Evolutionary conservation across 1,140 invertebrate genomes (phyloP).

Genomic region (Dolichoris vasculosae): DNA sequence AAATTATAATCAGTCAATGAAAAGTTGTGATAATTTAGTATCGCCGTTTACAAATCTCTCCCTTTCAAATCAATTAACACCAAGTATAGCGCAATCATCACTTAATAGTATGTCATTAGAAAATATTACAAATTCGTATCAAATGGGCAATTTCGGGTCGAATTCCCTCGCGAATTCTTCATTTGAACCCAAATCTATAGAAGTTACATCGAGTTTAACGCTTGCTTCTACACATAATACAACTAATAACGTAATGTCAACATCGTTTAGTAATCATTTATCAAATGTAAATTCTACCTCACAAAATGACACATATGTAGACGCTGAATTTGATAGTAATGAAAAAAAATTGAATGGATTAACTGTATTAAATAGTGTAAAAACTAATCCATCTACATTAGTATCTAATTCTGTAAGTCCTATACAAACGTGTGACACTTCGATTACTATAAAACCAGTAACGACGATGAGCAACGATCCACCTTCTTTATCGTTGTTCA

Average conservation of each 20-base stretch:
- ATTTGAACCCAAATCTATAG: slow-evolving; percentile 54
- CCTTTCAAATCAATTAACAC: slow-evolving; percentile 41
- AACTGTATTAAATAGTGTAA: slow-evolving; percentile 17
- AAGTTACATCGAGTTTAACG: slow-evolving; percentile 55
- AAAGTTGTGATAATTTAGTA: slow-evolving; percentile 58
- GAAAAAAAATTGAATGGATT: slow-evolving; percentile 22
- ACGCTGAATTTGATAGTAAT: slow-evolving; percentile 16
- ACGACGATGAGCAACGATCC: slow-evolving; percentile 34
- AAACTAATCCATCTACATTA: slow-evolving; percentile 9
- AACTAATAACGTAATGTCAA: slow-evolving; percentile 65
- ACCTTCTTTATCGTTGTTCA: slow-evolving; percentile 57
- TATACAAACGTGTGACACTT: slow-evolving; percentile 18
- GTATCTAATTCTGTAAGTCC: background rate
- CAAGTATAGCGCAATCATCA: slow-evolving; percentile 46
- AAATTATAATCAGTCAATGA: slow-evolving; percentile 45
- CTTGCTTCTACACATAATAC: slow-evolving; percentile 55
- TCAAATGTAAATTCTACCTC: slow-evolving; percentile 51
- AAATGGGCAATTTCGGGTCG: slow-evolving; percentile 8
- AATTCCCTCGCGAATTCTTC: slow-evolving; percentile 20
- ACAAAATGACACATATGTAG: slow-evolving; percentile 48
- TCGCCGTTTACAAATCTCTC: slow-evolving; percentile 60
- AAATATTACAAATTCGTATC: slow-evolving; percentile 52
- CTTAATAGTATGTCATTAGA: slow-evolving; percentile 53
- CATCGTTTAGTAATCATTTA: slow-evolving; percentile 63
- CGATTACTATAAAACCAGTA: slow-evolving; percentile 21